Evolutionary conservation across 2,797 vertebrate species (phyloP).

Genomic region (Synaphobranchus kaupii): DNA sequence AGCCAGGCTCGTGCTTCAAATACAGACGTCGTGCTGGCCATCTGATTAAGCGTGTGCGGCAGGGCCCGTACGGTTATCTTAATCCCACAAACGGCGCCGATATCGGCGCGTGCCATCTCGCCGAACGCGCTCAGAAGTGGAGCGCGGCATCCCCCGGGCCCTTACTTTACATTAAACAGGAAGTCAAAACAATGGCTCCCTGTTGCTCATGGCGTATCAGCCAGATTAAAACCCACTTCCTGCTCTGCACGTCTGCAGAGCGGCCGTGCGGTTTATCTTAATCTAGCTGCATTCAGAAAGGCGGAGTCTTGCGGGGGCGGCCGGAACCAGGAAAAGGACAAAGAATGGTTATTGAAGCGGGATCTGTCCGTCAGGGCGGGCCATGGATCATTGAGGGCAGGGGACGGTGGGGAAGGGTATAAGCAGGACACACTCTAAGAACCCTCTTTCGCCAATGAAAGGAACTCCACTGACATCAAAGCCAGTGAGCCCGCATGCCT

Average conservation of each 20-base stretch:
- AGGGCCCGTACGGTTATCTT: not conserved
- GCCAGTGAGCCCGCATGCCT: slow-evolving; percentile 56
- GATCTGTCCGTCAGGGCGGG: not conserved
- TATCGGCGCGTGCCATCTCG: not conserved
- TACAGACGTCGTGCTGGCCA: not conserved
- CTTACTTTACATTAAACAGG: slow-evolving; percentile 43
- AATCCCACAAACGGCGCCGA: too few relatives aligned
- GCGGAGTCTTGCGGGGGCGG: slow-evolving; percentile 39
- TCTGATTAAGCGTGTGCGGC: not conserved
- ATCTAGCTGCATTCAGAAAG: slow-evolving; percentile 61
- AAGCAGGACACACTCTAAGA: not conserved
- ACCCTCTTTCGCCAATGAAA: slow-evolving; percentile 67
- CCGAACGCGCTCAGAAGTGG: slow-evolving; percentile 18
- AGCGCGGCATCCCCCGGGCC: slow-evolving; percentile 37
- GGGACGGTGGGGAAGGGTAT: not conserved
- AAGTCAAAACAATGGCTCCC: slow-evolving; percentile 37
- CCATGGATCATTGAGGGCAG: not conserved
- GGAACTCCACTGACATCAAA: slow-evolving; percentile 58
- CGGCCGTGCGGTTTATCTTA: slow-evolving; percentile 56
- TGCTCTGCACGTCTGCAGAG: slow-evolving; percentile 63
- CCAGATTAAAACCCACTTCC: slow-evolving; percentile 56
- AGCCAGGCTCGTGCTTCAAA: not conserved
- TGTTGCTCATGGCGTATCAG: slow-evolving; percentile 53
- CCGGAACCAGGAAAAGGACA: slow-evolving; percentile 51
- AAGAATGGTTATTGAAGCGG: slow-evolving; percentile 48